phyloP scores from a whole-genome alignment of 2,888 invertebrate species.

The Trichacis sp. region DNA sequence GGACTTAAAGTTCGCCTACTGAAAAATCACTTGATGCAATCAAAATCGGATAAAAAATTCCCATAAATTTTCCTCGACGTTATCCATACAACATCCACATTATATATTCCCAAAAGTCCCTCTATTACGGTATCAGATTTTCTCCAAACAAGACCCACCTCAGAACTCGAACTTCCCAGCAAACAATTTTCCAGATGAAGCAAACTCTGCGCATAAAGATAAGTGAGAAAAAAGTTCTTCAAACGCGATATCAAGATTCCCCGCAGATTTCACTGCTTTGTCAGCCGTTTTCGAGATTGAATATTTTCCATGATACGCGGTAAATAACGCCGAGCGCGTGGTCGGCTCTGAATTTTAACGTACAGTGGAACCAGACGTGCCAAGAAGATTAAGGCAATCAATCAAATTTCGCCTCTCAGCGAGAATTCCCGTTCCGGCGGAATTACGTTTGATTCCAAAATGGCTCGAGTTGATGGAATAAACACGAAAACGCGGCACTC shows the following conservation, averaged over 20 bases:
- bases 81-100: no score
- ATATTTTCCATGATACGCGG: not conserved
- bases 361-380: not conserved
- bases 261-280: not conserved
- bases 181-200: no score
- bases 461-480: not conserved
- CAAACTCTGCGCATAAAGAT: no score
- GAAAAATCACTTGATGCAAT: no score
- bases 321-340: not conserved
- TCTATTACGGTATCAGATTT: no score
- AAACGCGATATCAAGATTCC: not conserved
- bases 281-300: not conserved
- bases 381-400: slow-evolving; percentile 2
- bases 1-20: no score
- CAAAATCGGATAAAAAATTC: no score
- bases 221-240: not conserved
- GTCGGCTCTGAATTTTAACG: not conserved
- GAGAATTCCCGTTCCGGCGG: not conserved
- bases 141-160: no score
- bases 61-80: no score
- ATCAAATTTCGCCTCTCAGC: not conserved
- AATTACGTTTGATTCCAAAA: not conserved
- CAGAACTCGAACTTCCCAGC: not conserved
- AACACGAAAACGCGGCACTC: not conserved
- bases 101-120: no score